A percentile compares a stretch with the other conserved stretches of the same genome.
phyloP scores from a whole-genome alignment of 2,797 vertebrate genomes.

The Neopelma chrysocephalum region DNA sequence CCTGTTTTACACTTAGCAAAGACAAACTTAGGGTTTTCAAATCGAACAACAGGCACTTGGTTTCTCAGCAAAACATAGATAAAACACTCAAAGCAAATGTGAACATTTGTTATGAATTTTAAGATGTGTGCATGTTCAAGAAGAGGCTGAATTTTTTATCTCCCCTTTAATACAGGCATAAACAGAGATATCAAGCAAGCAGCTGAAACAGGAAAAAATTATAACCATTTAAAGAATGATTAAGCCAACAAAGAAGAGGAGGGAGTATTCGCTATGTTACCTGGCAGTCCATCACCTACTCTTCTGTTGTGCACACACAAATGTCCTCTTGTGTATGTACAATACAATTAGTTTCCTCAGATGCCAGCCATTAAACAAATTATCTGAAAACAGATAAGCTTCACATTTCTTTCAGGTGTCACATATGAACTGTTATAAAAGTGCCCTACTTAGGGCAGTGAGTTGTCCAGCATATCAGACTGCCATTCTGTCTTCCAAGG shows the following conservation, averaged over 20 bases:
- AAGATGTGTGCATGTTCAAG: not conserved
- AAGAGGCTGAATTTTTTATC: not conserved
- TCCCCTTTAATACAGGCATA: not conserved
- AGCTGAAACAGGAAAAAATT: not conserved
- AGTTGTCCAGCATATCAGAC: not conserved
- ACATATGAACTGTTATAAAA: not conserved
- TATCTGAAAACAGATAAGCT: not conserved
- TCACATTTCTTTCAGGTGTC: not conserved
- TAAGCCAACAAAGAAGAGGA: not conserved
- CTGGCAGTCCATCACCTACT: not conserved
- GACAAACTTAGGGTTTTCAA: not conserved
- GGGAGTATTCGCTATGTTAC: not conserved
- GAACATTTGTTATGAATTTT: not conserved
- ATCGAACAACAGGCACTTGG: not conserved
- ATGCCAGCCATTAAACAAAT: not conserved
- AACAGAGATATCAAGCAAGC: not conserved
- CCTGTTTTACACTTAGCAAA: not conserved
- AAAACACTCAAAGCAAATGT: not conserved
- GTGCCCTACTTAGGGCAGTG: not conserved
- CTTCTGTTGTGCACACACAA: not conserved
- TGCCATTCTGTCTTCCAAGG: not conserved
- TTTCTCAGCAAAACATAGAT: not conserved
- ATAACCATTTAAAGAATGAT: not conserved
- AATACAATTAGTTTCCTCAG: not conserved
- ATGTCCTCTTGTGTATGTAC: rapidly evolving